phyloP scores from a whole-genome alignment of 2,113 vertebrate genomes.

The Redunca redunca region DNA sequence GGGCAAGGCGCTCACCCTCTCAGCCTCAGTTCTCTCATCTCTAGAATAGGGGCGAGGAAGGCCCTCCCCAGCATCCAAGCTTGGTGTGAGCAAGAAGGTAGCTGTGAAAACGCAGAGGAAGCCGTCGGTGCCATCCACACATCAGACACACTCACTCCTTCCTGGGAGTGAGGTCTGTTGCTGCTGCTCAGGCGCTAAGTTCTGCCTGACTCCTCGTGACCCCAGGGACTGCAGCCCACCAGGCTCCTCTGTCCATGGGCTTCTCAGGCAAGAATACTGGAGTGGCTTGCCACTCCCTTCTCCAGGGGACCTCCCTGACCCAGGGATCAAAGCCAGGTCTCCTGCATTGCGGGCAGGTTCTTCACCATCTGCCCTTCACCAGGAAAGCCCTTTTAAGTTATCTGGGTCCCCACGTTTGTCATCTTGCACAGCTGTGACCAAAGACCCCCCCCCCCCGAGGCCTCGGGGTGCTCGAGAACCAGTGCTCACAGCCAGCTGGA shows the following conservation, averaged over 20 bases:
- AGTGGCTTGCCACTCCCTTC: neutral
- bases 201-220: neutral
- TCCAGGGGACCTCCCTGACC: neutral
- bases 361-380: neutral
- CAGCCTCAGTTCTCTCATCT: neutral
- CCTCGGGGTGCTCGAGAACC: neutral
- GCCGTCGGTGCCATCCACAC: rapidly evolving
- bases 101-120: neutral
- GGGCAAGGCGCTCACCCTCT: neutral
- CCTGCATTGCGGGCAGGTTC: neutral
- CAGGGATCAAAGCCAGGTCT: neutral
- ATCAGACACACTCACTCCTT: neutral
- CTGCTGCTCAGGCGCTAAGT: neutral
- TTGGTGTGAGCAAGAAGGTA: neutral
- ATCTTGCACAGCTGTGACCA: neutral
- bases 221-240: neutral
- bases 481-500: neutral
- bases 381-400: neutral
- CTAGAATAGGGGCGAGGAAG: neutral
- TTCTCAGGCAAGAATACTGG: neutral
- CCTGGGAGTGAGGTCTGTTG: neutral
- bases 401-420: neutral
- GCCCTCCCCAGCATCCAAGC: neutral
- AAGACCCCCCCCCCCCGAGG: neutral
- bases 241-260: neutral